These are phyloP conservation scores for Gopherus evgoodei DNA, from an alignment of 2,113 vertebrate species.

Conservation along the genomic window DNA sequence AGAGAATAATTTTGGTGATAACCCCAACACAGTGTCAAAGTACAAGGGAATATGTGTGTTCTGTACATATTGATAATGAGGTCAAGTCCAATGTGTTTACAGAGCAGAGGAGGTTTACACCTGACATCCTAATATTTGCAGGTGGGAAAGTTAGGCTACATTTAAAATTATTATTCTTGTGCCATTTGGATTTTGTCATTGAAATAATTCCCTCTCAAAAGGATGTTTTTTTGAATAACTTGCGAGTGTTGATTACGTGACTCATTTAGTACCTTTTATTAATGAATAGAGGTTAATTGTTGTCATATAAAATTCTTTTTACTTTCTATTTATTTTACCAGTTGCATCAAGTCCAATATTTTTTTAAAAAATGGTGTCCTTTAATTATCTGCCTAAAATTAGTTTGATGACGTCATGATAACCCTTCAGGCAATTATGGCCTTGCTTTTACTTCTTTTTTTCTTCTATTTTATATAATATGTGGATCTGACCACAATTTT, in stretches of 20 bases:
- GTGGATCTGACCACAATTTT: slow-evolving; percentile 50
- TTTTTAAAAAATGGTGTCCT: background rate
- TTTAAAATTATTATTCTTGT: background rate
- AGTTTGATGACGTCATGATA: background rate
- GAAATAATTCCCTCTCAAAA: background rate
- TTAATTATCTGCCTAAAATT: background rate
- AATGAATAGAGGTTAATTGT: background rate
- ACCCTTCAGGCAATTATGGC: background rate
- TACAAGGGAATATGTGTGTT: slow-evolving; percentile 56
- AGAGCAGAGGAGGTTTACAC: slow-evolving; percentile 52
- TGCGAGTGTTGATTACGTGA: background rate
- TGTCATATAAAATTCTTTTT: background rate
- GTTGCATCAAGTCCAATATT: background rate
- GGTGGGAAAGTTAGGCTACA: background rate
- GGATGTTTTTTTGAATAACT: background rate
- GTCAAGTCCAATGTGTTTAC: slow-evolving; percentile 40
- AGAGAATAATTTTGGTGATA: slow-evolving; percentile 61
- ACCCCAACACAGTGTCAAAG: slow-evolving; percentile 67
- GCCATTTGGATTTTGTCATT: background rate
- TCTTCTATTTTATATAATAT: background rate
- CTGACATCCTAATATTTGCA: slow-evolving; percentile 18
- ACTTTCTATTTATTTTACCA: background rate
- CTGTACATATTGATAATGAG: slow-evolving; percentile 50
- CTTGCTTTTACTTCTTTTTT: slow-evolving; percentile 25
- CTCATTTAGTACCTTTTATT: background rate